Conservation (phyloP, 2,113 vertebrate genomes). For the Nanorana parkeri region DNA sequence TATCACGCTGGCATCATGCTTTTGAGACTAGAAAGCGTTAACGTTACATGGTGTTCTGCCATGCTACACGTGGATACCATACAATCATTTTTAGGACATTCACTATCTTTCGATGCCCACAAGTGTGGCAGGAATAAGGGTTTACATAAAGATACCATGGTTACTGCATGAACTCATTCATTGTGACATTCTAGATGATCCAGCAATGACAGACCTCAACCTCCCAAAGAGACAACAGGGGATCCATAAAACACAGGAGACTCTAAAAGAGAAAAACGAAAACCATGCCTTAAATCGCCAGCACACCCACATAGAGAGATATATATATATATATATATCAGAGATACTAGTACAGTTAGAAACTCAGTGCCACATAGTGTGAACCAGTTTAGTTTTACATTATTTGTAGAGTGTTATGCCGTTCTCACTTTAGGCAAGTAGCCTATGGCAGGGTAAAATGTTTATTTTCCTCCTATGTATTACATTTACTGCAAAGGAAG, state of each 20-base stretch:
- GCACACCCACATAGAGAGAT: background rate
- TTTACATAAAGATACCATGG: background rate
- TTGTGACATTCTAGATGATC: slow-evolving; percentile 35
- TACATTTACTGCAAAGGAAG: background rate
- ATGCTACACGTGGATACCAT: slow-evolving; percentile 3
- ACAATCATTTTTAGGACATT: slow-evolving; percentile 20
- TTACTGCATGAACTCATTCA: slow-evolving; percentile 15
- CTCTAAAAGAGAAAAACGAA: background rate
- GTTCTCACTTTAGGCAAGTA: slow-evolving; percentile 10
- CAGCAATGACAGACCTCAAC: background rate
- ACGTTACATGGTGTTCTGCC: background rate
- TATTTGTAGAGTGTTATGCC: background rate
- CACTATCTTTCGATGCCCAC: background rate
- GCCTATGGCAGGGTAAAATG: background rate
- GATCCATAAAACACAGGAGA: slow-evolving; percentile 6
- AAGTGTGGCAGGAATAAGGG: background rate
- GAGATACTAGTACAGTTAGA: background rate
- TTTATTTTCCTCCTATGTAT: background rate
- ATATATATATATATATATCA: background rate
- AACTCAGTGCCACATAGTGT: slow-evolving; percentile 9
- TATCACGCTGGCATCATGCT: slow-evolving; percentile 47
- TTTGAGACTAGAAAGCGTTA: slow-evolving; percentile 14
- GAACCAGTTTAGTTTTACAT: background rate
- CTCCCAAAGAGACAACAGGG: slow-evolving; percentile 1
- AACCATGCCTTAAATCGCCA: slow-evolving; percentile 42